Conservation (phyloP, 2,888 invertebrate species). For the Spilarctia lutea region DNA sequence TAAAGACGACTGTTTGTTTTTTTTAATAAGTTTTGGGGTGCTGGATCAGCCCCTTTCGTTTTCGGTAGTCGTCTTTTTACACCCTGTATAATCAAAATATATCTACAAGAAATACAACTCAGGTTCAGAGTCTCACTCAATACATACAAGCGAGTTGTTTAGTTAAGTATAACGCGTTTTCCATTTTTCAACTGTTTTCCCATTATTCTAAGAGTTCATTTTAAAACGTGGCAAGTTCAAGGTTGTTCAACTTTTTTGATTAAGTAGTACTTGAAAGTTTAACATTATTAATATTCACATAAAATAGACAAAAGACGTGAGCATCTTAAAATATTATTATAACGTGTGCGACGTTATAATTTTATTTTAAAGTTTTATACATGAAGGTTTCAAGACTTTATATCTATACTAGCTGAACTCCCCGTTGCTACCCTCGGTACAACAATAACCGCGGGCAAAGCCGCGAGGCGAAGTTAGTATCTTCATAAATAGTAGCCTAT, state of each 20-base stretch:
- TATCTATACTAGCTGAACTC: no score
- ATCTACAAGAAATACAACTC: background rate
- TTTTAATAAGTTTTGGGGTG: no score
- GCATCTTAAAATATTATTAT: slow-evolving; percentile 3
- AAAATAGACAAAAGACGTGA: slow-evolving; percentile 1
- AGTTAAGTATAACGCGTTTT: background rate
- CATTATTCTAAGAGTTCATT: background rate
- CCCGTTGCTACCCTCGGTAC: no score
- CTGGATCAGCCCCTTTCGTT: no score
- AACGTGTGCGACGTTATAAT: background rate
- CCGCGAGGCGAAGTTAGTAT: no score
- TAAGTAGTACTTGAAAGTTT: background rate
- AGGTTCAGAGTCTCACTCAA: background rate
- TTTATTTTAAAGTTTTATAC: background rate
- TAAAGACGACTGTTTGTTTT: no score
- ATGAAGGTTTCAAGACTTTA: no score
- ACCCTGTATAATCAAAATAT: background rate
- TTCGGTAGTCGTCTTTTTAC: no score
- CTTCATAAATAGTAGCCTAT: no score
- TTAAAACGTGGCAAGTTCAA: background rate
- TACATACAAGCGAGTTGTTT: background rate
- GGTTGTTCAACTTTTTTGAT: background rate
- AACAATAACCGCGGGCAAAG: no score
- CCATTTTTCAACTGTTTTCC: background rate
- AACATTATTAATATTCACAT: background rate